Evolutionary conservation across 2,797 vertebrate species (phyloP), one percentile per base, ranked within the genome.

Genomic region (Phoeniculus purpureus): DNA sequence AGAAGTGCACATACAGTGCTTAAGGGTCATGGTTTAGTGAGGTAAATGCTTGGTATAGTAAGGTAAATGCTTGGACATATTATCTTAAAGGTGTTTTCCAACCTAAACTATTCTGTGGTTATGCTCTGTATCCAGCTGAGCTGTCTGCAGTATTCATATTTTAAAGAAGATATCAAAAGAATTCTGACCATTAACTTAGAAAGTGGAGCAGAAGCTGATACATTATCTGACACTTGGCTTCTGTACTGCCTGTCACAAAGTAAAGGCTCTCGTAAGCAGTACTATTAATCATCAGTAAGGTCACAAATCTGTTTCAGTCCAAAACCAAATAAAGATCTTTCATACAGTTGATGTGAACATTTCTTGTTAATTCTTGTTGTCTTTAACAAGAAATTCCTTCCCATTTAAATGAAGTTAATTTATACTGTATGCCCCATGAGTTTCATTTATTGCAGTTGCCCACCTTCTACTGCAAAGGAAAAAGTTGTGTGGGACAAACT

Each of bases 191-290:
- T 75, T 92, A 81, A 83, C 66, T 55, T 48, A 75, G 60, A 77
- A 81, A 75, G 23, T 32, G 34, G 21, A 68, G 51, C 16, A 83
- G 62, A 61, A 85, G 59, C 62, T 82, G 76, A 85, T 93, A 0
- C 4, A 72, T 93, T 72, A 60, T 32, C 76, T 75, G 81, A 81
- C 84, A 52, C 79, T 89, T 89, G 86, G 43, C 79, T 92, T 87
- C 93, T 73, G 0, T 71, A 60, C 56, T 54, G 80, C 60, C 50
- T 75, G 29, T 92, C 91, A 76, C 50, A 61, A 67, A 89, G 40
- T 89, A 93, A 86, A 71, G 67, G 31, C 54, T 95, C 56, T 87
- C 74, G 89, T 92, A 95, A 89, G 51, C 77, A 87, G 40, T 51
- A 9, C 77, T 16, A 67, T 95, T 89, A 81, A 89, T 96, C 89